A percentile compares a stretch with the other conserved stretches of the same genome.
phyloP scores from a whole-genome alignment of 2,113 vertebrate genomes.

The Axis porcinus region DNA sequence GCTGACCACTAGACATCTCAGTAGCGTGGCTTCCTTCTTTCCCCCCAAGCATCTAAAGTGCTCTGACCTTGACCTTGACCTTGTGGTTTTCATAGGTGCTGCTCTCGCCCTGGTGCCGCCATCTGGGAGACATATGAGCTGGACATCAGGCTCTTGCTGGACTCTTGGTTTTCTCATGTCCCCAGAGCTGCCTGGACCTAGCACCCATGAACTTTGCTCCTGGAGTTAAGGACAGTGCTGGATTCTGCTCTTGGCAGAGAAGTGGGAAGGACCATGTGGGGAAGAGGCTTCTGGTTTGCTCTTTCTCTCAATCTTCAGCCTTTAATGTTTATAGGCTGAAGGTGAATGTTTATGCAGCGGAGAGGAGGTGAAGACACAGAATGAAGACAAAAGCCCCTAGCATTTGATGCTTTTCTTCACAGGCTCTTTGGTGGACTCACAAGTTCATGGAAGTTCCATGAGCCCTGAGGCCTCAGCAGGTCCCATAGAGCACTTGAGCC shows the following conservation, averaged over 20 bases:
- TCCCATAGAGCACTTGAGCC: not conserved
- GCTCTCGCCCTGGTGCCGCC: not conserved
- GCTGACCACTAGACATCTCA: not conserved
- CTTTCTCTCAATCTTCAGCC: not conserved
- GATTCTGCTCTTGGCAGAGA: not conserved
- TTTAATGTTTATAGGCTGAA: not conserved
- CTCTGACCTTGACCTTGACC: not conserved
- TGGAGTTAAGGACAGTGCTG: slow-evolving; percentile 65
- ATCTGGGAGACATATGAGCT: slow-evolving; percentile 16
- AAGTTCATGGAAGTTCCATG: not conserved
- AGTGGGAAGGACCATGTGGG: not conserved
- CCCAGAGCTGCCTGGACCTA: slow-evolving; percentile 18
- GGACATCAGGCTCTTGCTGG: not conserved
- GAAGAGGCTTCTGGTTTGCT: not conserved
- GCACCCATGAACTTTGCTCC: not conserved
- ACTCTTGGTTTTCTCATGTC: not conserved
- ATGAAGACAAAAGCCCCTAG: not conserved
- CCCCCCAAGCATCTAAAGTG: not conserved
- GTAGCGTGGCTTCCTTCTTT: not conserved
- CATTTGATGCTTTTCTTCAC: not conserved
- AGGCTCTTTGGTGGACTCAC: not conserved
- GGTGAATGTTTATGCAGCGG: not conserved
- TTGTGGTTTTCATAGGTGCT: not conserved
- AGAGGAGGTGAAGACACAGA: not conserved
- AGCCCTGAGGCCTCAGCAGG: not conserved